Evolutionary conservation across 2,888 invertebrate species (phyloP).

Genomic region (Folsomia manolachei): DNA sequence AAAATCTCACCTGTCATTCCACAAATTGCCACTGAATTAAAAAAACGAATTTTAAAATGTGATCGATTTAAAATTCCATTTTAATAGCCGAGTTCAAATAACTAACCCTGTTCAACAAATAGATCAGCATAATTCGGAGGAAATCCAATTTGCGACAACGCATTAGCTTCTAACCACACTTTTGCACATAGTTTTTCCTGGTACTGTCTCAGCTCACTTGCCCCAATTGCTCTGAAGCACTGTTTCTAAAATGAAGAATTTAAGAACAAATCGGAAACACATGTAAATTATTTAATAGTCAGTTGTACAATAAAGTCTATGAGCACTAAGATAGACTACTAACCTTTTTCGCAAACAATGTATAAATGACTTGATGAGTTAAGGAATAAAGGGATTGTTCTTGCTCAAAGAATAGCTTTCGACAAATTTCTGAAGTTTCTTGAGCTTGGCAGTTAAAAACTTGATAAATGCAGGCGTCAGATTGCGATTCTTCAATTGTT

Average conservation of each 20-base stretch:
- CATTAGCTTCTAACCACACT: conserved; percentile 43
- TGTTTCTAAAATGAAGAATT: conserved; percentile 12
- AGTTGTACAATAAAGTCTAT: too few relatives aligned
- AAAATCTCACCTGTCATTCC: conserved; percentile 58
- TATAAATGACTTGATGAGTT: conserved; percentile 47
- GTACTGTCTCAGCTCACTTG: conserved; percentile 10
- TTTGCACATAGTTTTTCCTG: conserved; percentile 35
- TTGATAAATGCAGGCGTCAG: conserved; percentile 41
- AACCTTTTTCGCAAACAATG: conserved; percentile 42
- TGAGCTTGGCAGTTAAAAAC: conserved; percentile 33
- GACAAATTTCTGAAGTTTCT: conserved; percentile 30
- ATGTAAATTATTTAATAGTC: conserved; percentile 4
- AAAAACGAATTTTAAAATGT: background rate
- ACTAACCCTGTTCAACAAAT: conserved; percentile 43
- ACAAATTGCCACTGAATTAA: conserved; percentile 56
- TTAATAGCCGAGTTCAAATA: background rate
- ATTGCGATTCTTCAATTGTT: conserved; percentile 32
- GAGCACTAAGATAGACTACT: too few relatives aligned
- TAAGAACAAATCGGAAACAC: background rate
- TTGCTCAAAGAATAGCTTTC: conserved; percentile 30
- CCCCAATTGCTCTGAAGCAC: conserved; percentile 13
- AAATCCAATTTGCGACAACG: conserved; percentile 33
- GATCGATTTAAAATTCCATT: background rate
- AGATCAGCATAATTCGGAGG: conserved; percentile 39
- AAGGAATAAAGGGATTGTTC: conserved; percentile 39